Conservation (phyloP, 2,888 invertebrate species). For the Ashinkailepas kermadecensis region DNA sequence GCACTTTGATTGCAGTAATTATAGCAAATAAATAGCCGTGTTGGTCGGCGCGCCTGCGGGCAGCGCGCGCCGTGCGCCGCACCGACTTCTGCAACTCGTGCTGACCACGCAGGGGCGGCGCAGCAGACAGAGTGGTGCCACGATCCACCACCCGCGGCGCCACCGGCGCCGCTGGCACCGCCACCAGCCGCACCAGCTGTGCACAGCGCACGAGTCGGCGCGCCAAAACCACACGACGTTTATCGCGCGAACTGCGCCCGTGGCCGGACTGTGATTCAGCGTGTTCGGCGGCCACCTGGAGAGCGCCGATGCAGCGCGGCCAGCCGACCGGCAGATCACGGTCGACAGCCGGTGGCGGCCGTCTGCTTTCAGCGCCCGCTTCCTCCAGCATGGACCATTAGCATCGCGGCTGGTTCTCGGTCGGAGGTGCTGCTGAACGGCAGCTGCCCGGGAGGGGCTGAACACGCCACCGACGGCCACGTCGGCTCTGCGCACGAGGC, state of each 20-base stretch:
- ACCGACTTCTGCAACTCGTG: background rate
- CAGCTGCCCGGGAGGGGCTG: too few relatives aligned
- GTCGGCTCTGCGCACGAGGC: too few relatives aligned
- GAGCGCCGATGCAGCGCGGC: background rate
- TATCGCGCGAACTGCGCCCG: background rate
- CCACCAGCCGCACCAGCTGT: background rate
- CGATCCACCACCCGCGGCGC: background rate
- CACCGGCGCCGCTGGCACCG: background rate
- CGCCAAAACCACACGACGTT: too few relatives aligned
- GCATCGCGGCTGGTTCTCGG: too few relatives aligned
- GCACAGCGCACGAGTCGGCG: background rate
- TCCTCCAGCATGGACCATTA: too few relatives aligned
- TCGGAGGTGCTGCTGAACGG: too few relatives aligned
- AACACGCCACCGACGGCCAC: too few relatives aligned
- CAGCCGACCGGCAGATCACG: background rate
- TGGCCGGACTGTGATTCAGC: background rate
- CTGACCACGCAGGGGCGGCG: background rate
- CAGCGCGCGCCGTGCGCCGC: background rate
- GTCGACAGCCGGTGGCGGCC: too few relatives aligned
- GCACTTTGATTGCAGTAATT: constrained; percentile 13
- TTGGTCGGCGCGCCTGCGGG: background rate
- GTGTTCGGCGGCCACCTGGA: background rate
- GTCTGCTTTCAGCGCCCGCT: too few relatives aligned
- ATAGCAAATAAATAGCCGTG: constrained; percentile 6
- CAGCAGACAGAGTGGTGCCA: background rate